Conservation (phyloP, 2,113 vertebrate genomes). For the Bombycilla garrulus region DNA sequence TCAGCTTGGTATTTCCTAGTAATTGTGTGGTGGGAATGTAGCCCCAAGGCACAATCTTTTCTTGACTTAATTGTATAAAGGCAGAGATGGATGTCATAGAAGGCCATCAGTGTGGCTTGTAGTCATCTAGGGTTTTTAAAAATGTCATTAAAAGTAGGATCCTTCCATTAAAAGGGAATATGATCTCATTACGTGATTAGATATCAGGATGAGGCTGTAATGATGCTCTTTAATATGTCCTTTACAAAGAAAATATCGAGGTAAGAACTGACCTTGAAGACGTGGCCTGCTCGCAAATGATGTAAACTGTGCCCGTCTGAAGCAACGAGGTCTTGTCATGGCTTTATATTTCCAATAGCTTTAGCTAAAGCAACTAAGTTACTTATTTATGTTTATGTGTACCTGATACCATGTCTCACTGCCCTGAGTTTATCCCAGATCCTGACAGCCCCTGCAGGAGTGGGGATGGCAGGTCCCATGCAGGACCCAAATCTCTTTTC, state of each 20-base stretch:
- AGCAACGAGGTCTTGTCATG: not conserved
- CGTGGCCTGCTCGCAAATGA: not conserved
- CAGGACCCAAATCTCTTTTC: accelerated
- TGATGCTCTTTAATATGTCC: not conserved
- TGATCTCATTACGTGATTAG: constrained; percentile 38
- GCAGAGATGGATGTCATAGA: constrained; percentile 26
- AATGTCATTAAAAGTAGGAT: constrained; percentile 49
- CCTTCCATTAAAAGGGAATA: constrained; percentile 21
- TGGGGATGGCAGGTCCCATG: not conserved
- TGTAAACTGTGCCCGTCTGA: not conserved
- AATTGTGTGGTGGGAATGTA: constrained; percentile 13
- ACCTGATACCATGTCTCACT: not conserved
- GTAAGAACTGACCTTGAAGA: not conserved
- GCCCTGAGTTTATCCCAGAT: not conserved
- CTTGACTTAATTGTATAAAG: constrained; percentile 29
- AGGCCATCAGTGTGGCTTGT: constrained; percentile 20
- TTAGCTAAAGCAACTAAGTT: not conserved
- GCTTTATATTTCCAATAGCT: not conserved
- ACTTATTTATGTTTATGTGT: not conserved
- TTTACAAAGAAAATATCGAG: constrained; percentile 23
- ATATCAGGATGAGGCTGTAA: not conserved
- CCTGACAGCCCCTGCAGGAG: not conserved
- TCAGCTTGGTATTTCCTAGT: constrained; percentile 23
- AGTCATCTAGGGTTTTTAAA: not conserved
- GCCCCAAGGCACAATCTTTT: not conserved